These are phyloP conservation scores for Nemapogon koenigi DNA, from an alignment of 2,888 invertebrate species.

Conservation along the genomic window DNA sequence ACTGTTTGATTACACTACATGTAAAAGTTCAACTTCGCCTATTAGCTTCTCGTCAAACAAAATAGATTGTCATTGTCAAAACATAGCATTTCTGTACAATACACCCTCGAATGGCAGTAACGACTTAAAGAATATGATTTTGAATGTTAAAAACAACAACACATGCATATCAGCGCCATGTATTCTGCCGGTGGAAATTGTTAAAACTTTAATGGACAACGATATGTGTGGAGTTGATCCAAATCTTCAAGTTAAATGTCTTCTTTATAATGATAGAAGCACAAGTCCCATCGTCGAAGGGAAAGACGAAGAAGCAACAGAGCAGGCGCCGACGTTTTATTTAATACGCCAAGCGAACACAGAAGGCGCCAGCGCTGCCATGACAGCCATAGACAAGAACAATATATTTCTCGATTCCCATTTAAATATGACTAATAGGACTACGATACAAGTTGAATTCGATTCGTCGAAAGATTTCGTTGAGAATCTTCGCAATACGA, in stretches of 20 bases:
- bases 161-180: slow-evolving; percentile 54
- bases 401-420: slow-evolving; percentile 38
- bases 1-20: slow-evolving; percentile 50
- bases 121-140: slow-evolving; percentile 45
- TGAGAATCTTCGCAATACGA: slow-evolving; percentile 43
- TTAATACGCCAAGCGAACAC: slow-evolving; percentile 47
- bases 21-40: slow-evolving; percentile 37
- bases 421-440: slow-evolving; percentile 48
- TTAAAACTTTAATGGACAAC: slow-evolving; percentile 42
- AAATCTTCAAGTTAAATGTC: slow-evolving; percentile 48
- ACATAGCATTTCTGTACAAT: slow-evolving; percentile 45
- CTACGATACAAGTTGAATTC: slow-evolving; percentile 48
- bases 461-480: slow-evolving; percentile 52
- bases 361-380: slow-evolving; percentile 34
- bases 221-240: slow-evolving; percentile 49
- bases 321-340: slow-evolving; percentile 50
- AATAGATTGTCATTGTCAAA: slow-evolving; percentile 55
- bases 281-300: slow-evolving; percentile 29
- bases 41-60: slow-evolving; percentile 44
- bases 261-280: slow-evolving; percentile 38
- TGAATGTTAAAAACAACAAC: slow-evolving; percentile 46
- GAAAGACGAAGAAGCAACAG: slow-evolving; percentile 43
- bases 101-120: slow-evolving; percentile 5
- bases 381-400: slow-evolving; percentile 44
- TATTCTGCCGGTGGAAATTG: slow-evolving; percentile 41